Base-by-base conservation (phyloP, 2,113 vertebrate genomes). In the Marmota monax region DNA sequence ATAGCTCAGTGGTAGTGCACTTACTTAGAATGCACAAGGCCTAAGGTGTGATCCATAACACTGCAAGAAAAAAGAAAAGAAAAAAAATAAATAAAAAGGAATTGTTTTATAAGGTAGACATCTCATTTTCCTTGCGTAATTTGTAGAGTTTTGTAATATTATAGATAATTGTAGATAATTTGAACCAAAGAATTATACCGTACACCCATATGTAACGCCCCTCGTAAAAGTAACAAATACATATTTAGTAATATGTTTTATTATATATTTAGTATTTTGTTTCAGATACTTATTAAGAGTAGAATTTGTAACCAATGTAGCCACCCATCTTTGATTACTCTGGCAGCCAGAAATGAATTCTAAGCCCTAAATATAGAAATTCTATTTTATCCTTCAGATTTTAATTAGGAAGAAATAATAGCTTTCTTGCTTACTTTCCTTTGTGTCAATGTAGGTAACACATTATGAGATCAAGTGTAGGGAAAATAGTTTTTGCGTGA, bases 331-430 rank as follows among this genome's bases (percentile, higher is more conserved):
- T 76, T 82, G 29, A 79, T 89, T 95, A 56, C 25, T 79, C 8
- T 45, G n/a, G 6, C 22, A 92, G 29, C 37, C 58, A 82, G n/a
- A 92, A 92, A 87, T 96, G 37, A 92, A 96, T 79, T 84, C 29
- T 84, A 92, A 82, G 48, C 37, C 32, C 27, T 73, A 45, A 77
- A 58, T 93, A 93, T 63, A 63, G 22, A 92, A 90, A 83, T 83
- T 90, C 32, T 9, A 29, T 88, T 88, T 78, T 96, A 48, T 95
- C 45, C 32, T 94, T 96, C 23, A 86, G 53, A 12, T 84, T 86
- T 97, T 95, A 93, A 76, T 73, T 95, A 89, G 58, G n/a, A 96
- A 69, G 14, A 76, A 77, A 61, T 88, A 74, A 6, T 96, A 70
- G n/a, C 39, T 73, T 73, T 76, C 45, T 82, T 51, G 53, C 27